A percentile compares a stretch with the other conserved stretches of the same genome.
Evolutionary conservation across 2,888 invertebrate genomes (phyloP).

Genomic region (Drosophila atroscutellata): DNA sequence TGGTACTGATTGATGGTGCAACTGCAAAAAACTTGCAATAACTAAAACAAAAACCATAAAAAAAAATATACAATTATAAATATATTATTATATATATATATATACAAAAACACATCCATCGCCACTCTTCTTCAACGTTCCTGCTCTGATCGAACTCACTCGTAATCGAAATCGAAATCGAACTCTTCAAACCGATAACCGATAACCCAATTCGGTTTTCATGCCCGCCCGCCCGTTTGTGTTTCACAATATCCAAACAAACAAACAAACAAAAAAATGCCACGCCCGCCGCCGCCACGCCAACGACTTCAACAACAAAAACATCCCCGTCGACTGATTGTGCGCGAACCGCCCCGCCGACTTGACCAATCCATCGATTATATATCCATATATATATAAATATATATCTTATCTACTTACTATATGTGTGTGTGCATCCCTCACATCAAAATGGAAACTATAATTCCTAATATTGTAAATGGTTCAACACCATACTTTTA

Average conservation of each 20-base stretch:
- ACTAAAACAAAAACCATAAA: conserved; percentile 15
- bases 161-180: conserved; percentile 48
- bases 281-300: conserved; percentile 67
- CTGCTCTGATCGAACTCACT: conserved; percentile 69
- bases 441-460: conserved; percentile 25
- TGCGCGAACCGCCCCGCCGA: conserved; percentile 67
- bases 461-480: conserved; percentile 53
- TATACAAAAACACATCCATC: conserved; percentile 58
- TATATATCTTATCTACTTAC: conserved; percentile 28
- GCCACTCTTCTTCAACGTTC: conserved; percentile 77
- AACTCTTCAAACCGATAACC: conserved; percentile 38
- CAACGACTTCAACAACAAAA: conserved; percentile 69
- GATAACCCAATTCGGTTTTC: conserved; percentile 40
- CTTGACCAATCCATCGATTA: conserved; percentile 57
- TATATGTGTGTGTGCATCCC: conserved; percentile 17
- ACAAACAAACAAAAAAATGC: conserved; percentile 37
- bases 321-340: conserved; percentile 78
- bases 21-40: conserved; percentile 59
- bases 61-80: conserved; percentile 15
- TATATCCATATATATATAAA: conserved; percentile 24
- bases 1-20: conserved; percentile 78
- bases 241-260: conserved; percentile 44
- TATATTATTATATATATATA: conserved; percentile 21
- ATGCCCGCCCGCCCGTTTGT: conserved; percentile 51
- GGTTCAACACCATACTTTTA: conserved; percentile 36